These are phyloP conservation scores for Pocillopora grandis DNA, from an alignment of 92 coral and sea anemone genomes.

Conservation along the genomic window DNA sequence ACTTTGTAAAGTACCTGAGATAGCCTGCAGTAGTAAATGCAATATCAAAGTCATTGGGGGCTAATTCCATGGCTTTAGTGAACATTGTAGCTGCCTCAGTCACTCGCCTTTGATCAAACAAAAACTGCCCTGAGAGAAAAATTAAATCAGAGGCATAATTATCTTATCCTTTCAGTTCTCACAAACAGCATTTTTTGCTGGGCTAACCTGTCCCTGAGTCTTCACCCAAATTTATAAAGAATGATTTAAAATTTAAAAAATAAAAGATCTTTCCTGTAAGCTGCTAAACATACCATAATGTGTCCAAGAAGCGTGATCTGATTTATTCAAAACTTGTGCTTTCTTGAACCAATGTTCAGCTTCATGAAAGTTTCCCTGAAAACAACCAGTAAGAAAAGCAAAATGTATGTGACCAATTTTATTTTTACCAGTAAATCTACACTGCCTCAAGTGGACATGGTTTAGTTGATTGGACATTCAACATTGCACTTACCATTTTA, in stretches of 20 bases:
- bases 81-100: slow-evolving; percentile 79
- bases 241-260: not conserved
- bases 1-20: slow-evolving; percentile 51
- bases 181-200: no score
- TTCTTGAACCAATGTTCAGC: slow-evolving; percentile 77
- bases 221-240: no score
- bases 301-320: slow-evolving; percentile 76
- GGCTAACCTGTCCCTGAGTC: no score
- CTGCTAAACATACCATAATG: slow-evolving; percentile 67
- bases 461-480: not conserved
- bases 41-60: slow-evolving; percentile 79
- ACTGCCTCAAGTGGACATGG: not conserved
- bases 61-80: slow-evolving; percentile 65
- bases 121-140: slow-evolving; percentile 62
- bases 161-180: no score
- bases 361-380: slow-evolving; percentile 70
- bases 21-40: slow-evolving; percentile 88
- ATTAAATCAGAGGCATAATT: not conserved
- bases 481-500: slow-evolving; percentile 51
- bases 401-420: no score
- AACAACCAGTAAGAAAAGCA: not conserved
- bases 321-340: slow-evolving; percentile 67
- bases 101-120: slow-evolving; percentile 59
- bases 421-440: no score
- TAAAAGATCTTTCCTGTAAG: not conserved